Evolutionary conservation across 2,888 invertebrate genomes (phyloP), one percentile per base, ranked within the genome.

Genomic region (Lasioglossum oenotherae): DNA sequence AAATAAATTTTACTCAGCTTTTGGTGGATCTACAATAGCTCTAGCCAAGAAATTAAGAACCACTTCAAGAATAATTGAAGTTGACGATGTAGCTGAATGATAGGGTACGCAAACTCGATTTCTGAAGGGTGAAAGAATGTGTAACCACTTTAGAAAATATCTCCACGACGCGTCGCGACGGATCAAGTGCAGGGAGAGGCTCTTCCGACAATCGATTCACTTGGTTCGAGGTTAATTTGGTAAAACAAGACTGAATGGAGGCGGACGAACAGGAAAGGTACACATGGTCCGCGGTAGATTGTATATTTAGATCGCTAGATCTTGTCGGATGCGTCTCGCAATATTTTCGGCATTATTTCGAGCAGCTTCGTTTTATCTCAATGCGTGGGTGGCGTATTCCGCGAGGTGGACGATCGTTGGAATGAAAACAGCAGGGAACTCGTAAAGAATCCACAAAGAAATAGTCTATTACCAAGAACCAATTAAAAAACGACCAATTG

Each of bases 201-300:
- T 53, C 53, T 53, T n/a, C 53, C 53, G 53, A n/a, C 53, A 53
- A 53, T n/a, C 23, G 53, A 53, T n/a, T 53, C 53, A 53, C 53
- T n/a, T 10, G 53, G 53, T 23, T 53, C 53, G 19, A 14, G 41
- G 57, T 64, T 80, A 77, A 81, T 76, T 76, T 49, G 19, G 64
- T 23, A 12, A 38, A 53, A 72, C 73, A 49, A 35, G 60, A 41
- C 31, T 31, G 80, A 27, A 49, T 35, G 53, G 53, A 53, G 35
- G 35, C 12, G 35, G 5, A 35, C 10, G 16, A 77, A 10, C 16
- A 27, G 3, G 16, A 8, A 0, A 2, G 14, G 27, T 31, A 69
- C 10, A 19, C 19, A 75, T n/a, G 44, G 31, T 41, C 19, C 8
- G 23, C 16, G 69, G 69, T 31, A 69, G 23, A n/a, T 23, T 69